phyloP scores from a whole-genome alignment of 2,113 vertebrate species.

The Pseudopodoces humilis region DNA sequence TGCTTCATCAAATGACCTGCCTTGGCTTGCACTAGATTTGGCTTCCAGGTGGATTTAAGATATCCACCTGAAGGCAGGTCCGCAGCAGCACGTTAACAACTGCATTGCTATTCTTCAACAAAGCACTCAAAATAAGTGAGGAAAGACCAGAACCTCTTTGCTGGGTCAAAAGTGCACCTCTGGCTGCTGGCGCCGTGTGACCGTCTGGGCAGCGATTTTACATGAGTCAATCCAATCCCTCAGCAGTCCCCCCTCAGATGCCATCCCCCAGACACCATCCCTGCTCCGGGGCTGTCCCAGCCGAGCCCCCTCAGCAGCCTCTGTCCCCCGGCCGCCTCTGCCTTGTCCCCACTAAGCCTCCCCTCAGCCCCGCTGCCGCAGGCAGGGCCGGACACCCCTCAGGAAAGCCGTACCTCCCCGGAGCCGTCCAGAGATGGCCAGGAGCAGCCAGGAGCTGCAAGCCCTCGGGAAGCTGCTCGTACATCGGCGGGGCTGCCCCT shows the following conservation, averaged over 20 bases:
- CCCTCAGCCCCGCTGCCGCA: rapidly evolving
- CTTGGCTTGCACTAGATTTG: neutral
- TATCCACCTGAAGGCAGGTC: neutral
- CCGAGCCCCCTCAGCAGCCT: neutral
- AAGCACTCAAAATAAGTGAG: neutral
- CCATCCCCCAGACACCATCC: too few species aligned
- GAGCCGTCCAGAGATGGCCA: neutral
- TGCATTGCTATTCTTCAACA: neutral
- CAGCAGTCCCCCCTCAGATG: neutral
- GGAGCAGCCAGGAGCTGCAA: neutral
- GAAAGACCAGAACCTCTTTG: neutral
- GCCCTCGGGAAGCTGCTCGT: neutral
- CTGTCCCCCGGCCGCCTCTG: neutral
- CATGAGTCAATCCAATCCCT: neutral
- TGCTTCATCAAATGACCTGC: neutral
- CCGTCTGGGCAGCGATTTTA: neutral
- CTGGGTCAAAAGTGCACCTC: neutral
- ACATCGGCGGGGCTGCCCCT: neutral
- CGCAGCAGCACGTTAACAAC: rapidly evolving
- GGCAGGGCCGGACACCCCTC: rapidly evolving
- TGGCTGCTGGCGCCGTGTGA: neutral
- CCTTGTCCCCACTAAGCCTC: neutral
- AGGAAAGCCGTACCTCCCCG: neutral
- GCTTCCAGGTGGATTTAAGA: neutral
- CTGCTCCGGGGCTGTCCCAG: rapidly evolving